phyloP scores from a whole-genome alignment of 53 echinoderm and acorn worm genomes.

The Glandiceps talaboti region DNA sequence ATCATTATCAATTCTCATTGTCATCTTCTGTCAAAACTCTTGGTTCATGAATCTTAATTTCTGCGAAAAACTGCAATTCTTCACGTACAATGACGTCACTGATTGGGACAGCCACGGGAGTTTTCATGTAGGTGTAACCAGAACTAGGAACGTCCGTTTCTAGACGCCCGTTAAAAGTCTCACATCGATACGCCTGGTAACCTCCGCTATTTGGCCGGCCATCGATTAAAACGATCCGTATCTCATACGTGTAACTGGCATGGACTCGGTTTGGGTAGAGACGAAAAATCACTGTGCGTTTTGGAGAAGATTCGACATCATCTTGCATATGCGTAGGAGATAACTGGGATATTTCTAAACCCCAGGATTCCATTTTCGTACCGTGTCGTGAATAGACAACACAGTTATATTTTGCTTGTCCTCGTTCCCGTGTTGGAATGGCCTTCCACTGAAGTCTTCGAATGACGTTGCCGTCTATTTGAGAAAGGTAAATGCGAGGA shows the following conservation, averaged over 20 bases:
- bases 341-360: background rate
- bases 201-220: background rate
- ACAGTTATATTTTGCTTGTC: background rate
- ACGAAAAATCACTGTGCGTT: background rate
- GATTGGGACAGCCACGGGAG: background rate
- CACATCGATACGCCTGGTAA: background rate
- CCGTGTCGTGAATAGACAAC: background rate
- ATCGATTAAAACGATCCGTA: background rate
- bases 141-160: background rate
- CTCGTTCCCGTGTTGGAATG: background rate
- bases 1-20: too few relatives aligned
- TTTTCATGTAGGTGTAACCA: background rate
- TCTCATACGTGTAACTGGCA: background rate
- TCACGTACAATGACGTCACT: background rate
- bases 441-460: background rate
- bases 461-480: background rate
- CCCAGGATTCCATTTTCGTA: background rate
- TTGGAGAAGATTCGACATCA: background rate
- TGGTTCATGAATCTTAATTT: background rate
- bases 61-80: background rate
- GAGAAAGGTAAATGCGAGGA: background rate
- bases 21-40: too few relatives aligned
- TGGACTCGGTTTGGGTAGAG: background rate
- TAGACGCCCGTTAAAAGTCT: background rate
- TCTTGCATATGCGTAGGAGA: background rate